Percentiles rank a stretch among this genome's conserved stretches.
phyloP scores from a whole-genome alignment of 2,888 invertebrate genomes.

The Epirrita christyi region DNA sequence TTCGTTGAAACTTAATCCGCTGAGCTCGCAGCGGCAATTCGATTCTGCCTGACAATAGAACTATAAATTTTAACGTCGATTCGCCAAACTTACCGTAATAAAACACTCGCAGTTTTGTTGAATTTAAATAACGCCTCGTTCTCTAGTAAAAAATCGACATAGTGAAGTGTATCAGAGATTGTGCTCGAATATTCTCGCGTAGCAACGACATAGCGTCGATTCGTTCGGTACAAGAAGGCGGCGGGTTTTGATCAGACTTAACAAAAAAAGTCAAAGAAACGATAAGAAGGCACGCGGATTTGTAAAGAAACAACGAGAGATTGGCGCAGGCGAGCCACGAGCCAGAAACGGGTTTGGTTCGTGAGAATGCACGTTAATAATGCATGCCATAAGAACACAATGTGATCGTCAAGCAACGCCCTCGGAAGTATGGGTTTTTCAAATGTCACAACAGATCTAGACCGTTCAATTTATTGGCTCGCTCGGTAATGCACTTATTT shows the following conservation, averaged over 20 bases:
- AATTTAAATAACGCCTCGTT: slow-evolving; percentile 41
- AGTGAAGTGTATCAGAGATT: slow-evolving; percentile 37
- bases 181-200: slow-evolving; percentile 40
- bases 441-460: slow-evolving; percentile 48
- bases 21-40: slow-evolving; percentile 30
- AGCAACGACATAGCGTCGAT: slow-evolving; percentile 50
- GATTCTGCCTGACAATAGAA: slow-evolving; percentile 50
- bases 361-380: slow-evolving; percentile 72
- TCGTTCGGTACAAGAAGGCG: slow-evolving; percentile 57
- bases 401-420: slow-evolving; percentile 53
- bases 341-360: slow-evolving; percentile 66
- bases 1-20: slow-evolving; percentile 39
- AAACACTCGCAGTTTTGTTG: slow-evolving; percentile 44
- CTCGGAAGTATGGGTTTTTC: slow-evolving; percentile 55
- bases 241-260: slow-evolving; percentile 60
- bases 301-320: slow-evolving; percentile 70
- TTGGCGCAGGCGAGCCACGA: slow-evolving; percentile 50
- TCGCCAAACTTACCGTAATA: slow-evolving; percentile 47
- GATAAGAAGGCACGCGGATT: slow-evolving; percentile 70
- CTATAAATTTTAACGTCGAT: slow-evolving; percentile 52
- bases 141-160: slow-evolving; percentile 33
- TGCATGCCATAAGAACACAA: slow-evolving; percentile 67
- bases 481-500: slow-evolving; percentile 16
- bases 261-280: slow-evolving; percentile 66
- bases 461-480: slow-evolving; percentile 33